Evolutionary conservation across 2,113 vertebrate genomes (phyloP).

Genomic region (Connochaetes taurinus): DNA sequence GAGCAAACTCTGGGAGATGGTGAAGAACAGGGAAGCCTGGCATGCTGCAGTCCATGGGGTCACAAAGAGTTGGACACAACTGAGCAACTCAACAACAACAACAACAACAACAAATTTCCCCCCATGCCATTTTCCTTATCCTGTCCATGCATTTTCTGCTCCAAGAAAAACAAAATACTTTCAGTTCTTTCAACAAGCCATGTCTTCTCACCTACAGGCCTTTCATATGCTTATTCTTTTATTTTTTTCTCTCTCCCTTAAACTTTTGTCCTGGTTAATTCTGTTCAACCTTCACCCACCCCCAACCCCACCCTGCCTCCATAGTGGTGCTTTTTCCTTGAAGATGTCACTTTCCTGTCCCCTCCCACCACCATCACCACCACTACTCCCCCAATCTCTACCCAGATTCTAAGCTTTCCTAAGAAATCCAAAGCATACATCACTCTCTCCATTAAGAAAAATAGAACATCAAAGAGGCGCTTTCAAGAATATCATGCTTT

Average conservation of each 20-base stretch:
- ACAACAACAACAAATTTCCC: not conserved
- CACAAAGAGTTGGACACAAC: fast-evolving
- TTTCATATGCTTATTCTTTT: not conserved
- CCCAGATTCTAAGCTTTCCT: not conserved
- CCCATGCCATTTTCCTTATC: not conserved
- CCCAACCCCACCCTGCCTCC: not conserved
- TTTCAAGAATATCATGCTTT: not conserved
- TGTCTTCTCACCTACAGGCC: not conserved
- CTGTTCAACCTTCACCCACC: not conserved
- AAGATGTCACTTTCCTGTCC: not conserved
- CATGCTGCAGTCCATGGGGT: not conserved
- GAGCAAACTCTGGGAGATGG: not conserved
- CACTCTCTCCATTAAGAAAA: not conserved
- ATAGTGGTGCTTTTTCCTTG: not conserved
- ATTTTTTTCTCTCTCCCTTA: not conserved
- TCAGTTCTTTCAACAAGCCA: not conserved
- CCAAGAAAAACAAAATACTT: not conserved
- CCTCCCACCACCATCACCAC: not conserved
- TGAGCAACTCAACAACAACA: not conserved
- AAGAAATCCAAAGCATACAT: not conserved
- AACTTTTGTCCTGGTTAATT: not conserved
- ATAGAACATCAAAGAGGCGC: not conserved
- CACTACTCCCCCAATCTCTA: not conserved
- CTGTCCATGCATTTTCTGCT: not conserved
- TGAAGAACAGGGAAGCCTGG: not conserved